Evolutionary conservation across 2,797 vertebrate species (phyloP), one percentile per base, ranked within the genome.

Genomic region (Muscicapa comitata): DNA sequence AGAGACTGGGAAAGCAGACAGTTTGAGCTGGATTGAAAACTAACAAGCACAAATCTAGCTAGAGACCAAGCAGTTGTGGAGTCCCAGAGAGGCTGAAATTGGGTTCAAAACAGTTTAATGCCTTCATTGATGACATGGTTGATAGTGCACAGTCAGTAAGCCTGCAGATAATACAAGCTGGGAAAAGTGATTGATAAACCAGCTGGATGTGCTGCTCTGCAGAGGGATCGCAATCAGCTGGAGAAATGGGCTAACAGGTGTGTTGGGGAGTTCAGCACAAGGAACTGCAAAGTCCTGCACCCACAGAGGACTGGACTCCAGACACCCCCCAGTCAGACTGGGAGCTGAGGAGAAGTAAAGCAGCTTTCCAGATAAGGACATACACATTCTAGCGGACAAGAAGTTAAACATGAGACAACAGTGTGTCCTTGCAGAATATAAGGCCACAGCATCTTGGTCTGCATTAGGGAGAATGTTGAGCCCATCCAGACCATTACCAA

Each of bases 291-390:
- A 61, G 10, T n/a, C 9, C 23, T 61, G 26, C 5, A 48, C 14
- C 9, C 20, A 8, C 0, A 0, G 15, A 43, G 17, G 14, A 43
- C 17, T 29, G 14, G 6, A n/a, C 3, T 5, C 12, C 38, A 42
- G 28, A 26, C 3, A 47, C 1, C 3, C 4, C 13, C 6, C 14
- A 61, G 13, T 13, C 20, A 59, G 11, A 16, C 37, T 35, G 8
- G 6, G 4, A 13, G 4, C 21, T 11, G 7, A 50, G 19, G 15
- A 19, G 11, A 33, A 24, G 37, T 4, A 40, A 50, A 68, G 11
- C 19, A 80, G 6, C 7, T 77, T 65, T 85, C 9, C 40, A 73
- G 55, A 40, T 54, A 76, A 71, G 4, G 18, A 43, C 17, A 8
- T 24, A 16, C 17, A 17, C 0, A 2, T 58, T 38, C 48, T 28